Percentiles rank a stretch among this genome's conserved stretches.
These are phyloP conservation scores for Sinodicranocentrus sp. DNA, from an alignment of 2,888 invertebrate genomes.

Conservation along the genomic window DNA sequence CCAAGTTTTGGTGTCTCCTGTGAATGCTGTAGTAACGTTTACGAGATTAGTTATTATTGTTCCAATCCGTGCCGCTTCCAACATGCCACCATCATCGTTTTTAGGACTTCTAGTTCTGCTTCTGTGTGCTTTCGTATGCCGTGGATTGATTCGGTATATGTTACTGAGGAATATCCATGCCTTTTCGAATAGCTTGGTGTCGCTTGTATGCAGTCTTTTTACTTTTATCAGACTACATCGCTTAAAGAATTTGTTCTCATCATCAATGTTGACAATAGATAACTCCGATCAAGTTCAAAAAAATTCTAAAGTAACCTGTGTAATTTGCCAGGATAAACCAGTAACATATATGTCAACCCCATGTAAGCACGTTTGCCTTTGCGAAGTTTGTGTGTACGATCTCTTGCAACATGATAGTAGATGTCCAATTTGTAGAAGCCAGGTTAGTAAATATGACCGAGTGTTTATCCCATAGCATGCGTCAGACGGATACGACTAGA, in stretches of 20 bases:
- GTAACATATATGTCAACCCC: slow-evolving; percentile 72
- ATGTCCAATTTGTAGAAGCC: slow-evolving; percentile 74
- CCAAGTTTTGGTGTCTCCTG: slow-evolving; percentile 64
- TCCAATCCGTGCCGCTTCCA: slow-evolving; percentile 20
- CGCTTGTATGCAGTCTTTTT: neutral
- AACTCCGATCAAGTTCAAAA: neutral
- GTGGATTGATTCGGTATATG: slow-evolving; percentile 36
- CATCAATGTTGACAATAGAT: neutral
- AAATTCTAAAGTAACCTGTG: slow-evolving; percentile 64
- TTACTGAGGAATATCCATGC: slow-evolving; percentile 17
- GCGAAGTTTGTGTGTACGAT: slow-evolving; percentile 67
- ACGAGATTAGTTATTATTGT: slow-evolving; percentile 2
- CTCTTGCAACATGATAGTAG: slow-evolving; percentile 69
- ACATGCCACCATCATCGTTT: slow-evolving; percentile 52
- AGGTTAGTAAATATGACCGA: slow-evolving; percentile 71
- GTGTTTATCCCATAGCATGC: slow-evolving; percentile 71
- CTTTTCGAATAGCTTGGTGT: neutral
- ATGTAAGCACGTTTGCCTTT: slow-evolving; percentile 75
- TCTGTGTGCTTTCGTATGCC: slow-evolving; percentile 4
- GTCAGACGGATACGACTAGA: no score
- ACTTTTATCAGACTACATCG: slow-evolving; percentile 13
- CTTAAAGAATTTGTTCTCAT: slow-evolving; percentile 23
- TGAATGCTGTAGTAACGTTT: slow-evolving; percentile 44
- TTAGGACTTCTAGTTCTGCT: slow-evolving; percentile 61
- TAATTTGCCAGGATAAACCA: slow-evolving; percentile 71